These are phyloP conservation scores for Tetropium fuscum DNA, from an alignment of 2,888 invertebrate species.

Conservation along the genomic window DNA sequence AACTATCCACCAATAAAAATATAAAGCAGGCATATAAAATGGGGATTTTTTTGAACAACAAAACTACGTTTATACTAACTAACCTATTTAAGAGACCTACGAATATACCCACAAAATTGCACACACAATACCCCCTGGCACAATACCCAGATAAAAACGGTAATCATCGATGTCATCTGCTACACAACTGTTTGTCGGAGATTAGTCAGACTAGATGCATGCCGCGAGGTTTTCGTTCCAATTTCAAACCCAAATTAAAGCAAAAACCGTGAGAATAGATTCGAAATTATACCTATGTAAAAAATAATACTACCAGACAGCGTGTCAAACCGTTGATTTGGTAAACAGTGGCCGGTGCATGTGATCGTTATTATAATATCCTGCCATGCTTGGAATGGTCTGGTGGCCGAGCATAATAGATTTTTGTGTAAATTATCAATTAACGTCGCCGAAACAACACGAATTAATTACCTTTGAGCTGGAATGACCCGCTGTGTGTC, in stretches of 20 bases:
- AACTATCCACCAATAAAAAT: too few species aligned
- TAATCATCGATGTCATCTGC: conserved; percentile 1
- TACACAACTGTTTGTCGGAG: conserved; percentile 5
- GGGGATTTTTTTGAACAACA: too few species aligned
- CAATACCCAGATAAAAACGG: background rate
- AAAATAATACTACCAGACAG: background rate
- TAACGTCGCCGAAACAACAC: background rate
- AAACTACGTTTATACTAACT: too few species aligned
- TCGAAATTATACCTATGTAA: too few species aligned
- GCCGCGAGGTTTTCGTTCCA: background rate
- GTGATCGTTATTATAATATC: conserved; percentile 20
- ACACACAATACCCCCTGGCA: background rate
- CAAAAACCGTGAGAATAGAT: conserved; percentile 14
- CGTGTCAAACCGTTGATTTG: conserved; percentile 16
- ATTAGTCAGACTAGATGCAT: background rate
- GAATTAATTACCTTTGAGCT: conserved; percentile 7
- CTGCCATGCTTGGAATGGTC: conserved; percentile 22
- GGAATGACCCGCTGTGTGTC: background rate
- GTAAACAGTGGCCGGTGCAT: conserved; percentile 1
- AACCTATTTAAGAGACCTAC: too few species aligned
- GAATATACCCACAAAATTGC: too few species aligned
- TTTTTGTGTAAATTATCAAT: conserved; percentile 8
- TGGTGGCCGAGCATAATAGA: conserved; percentile 11
- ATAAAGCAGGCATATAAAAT: too few species aligned
- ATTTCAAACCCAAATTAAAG: conserved; percentile 2